A percentile compares a stretch with the other conserved stretches of the same genome.
Conservation (phyloP, 2,888 invertebrate species). For the Hemithea aestivaria region DNA sequence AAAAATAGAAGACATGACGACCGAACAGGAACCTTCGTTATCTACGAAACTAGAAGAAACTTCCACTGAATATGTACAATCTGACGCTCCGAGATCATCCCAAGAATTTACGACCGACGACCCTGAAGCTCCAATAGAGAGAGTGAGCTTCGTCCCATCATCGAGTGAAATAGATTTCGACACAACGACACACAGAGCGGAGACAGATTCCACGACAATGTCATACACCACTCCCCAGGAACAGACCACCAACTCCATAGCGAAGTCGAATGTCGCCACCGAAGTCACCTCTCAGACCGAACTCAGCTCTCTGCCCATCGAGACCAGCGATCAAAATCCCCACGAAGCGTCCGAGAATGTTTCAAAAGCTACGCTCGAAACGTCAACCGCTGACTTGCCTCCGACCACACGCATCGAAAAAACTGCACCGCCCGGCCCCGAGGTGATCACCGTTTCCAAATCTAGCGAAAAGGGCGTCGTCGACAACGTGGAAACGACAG, state of each 20-base stretch:
- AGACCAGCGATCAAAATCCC: slow-evolving; percentile 69
- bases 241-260: slow-evolving; percentile 43
- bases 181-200: slow-evolving; percentile 24
- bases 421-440: slow-evolving; percentile 37
- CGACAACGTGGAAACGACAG: slow-evolving; percentile 63
- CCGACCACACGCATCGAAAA: slow-evolving; percentile 34
- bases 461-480: slow-evolving; percentile 40
- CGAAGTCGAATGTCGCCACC: slow-evolving; percentile 51
- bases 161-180: slow-evolving; percentile 22
- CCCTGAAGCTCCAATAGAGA: slow-evolving; percentile 21
- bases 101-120: slow-evolving; percentile 21
- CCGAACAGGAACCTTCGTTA: slow-evolving; percentile 15
- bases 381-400: slow-evolving; percentile 41
- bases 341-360: slow-evolving; percentile 51
- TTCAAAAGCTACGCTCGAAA: slow-evolving; percentile 41
- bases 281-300: slow-evolving; percentile 66
- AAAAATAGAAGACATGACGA: slow-evolving; percentile 6
- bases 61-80: slow-evolving; percentile 18
- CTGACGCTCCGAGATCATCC: slow-evolving; percentile 3
- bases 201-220: slow-evolving; percentile 22
- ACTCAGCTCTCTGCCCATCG: slow-evolving; percentile 64
- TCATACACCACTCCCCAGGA: slow-evolving; percentile 36
- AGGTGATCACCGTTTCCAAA: slow-evolving; percentile 46
- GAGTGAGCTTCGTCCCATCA: slow-evolving; percentile 20
- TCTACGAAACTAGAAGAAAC: not conserved